These are phyloP conservation scores for Calypte anna DNA, from an alignment of 2,113 vertebrate species.

Conservation along the genomic window DNA sequence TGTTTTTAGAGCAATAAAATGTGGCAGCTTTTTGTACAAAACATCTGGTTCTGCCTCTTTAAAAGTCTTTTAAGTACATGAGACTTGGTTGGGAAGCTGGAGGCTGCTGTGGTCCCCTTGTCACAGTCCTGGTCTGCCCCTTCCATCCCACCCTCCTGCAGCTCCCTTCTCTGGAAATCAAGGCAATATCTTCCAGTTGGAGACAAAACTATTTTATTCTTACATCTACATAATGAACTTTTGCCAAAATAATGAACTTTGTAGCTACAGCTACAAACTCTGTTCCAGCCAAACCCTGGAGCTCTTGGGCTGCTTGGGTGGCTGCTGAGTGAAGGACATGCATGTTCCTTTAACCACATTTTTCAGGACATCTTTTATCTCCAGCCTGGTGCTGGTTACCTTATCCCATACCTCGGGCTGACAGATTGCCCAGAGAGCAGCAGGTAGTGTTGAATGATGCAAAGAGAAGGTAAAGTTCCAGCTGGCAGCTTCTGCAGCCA, in stretches of 20 bases:
- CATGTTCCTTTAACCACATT: neutral
- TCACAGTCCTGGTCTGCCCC: neutral
- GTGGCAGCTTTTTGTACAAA: neutral
- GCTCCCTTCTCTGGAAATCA: neutral
- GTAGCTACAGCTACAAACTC: neutral
- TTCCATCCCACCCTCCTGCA: neutral
- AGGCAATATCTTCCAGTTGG: neutral
- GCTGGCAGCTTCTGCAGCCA: neutral
- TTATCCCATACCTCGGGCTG: neutral
- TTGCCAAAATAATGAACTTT: neutral
- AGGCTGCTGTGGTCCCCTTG: neutral
- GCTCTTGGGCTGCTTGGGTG: neutral
- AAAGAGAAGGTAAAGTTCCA: neutral
- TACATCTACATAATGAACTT: neutral
- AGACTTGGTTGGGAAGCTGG: neutral
- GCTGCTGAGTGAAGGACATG: neutral
- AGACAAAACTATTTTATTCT: conserved; percentile 39
- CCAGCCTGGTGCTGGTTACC: neutral
- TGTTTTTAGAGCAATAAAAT: conserved; percentile 65
- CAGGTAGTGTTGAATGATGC: neutral
- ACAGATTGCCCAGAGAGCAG: neutral
- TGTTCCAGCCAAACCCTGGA: neutral
- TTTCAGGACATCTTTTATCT: neutral
- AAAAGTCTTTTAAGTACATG: neutral
- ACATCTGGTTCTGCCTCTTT: conserved; percentile 30